Base-by-base conservation (phyloP, 2,888 invertebrate genomes). In the Icerya purchasi region DNA sequence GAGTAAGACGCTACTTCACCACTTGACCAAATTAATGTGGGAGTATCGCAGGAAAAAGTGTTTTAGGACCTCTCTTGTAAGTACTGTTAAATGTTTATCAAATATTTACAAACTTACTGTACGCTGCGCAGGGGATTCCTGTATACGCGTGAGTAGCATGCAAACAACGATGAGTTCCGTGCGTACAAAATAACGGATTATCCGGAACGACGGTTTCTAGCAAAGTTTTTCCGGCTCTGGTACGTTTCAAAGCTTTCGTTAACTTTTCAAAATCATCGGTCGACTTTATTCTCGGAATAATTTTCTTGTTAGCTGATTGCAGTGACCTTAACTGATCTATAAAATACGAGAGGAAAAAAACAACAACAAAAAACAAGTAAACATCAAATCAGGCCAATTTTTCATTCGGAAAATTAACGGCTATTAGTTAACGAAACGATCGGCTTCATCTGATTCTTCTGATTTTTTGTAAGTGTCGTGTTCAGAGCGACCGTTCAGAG, bases 111-210 rank as follows among this genome's bases (percentile, higher is more conserved):
- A n/a, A 81, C 86, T 83, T 76, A 88, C 87, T 79, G 71, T 87
- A 88, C 51, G 87, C 86, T 50, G 86, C 86, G 71, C 87, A 87
- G 2, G 91, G 91, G 59, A 90, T 77, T 10, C 86, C 86, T 2
- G 90, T 90, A 69, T 91, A 91, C 23, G 91, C 90, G 70, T 91
- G 90, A 10, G 89, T 83, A 1, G 90, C 89, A 70, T 92, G 91
- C 69, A 84, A 83, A 73, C 92, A 92, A 65, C 89, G 78, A 70
- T 91, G 88, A 2, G 91, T 91, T 68, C 84, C 84, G 65, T 83
- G 85, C 18, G 87, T 87, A 70, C 91, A 92, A 61, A 84, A 76
- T 64, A 85, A 78, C 1, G 87, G 85, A 70, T 86, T 86, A 66
- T 83, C 83, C 21, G 68, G 67, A 2, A 66, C 65, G n/a, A n/a